Evolutionary conservation across 2,113 vertebrate species (phyloP).

Genomic region (Oncorhynchus masou): DNA sequence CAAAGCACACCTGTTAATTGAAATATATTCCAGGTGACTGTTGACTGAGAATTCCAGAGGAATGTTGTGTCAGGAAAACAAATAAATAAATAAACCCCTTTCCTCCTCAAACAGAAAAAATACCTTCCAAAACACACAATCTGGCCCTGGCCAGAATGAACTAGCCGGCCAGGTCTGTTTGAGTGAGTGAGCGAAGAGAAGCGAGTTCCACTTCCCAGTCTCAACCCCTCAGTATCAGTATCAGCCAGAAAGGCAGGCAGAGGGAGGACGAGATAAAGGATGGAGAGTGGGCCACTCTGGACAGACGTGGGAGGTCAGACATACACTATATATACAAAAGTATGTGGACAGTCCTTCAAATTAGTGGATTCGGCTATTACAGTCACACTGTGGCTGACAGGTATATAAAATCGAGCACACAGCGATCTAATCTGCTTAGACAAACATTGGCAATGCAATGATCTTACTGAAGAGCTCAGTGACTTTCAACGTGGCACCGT

Average conservation of each 20-base stretch:
- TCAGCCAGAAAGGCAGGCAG: neutral
- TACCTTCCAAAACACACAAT: constrained; percentile 14
- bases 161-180: constrained; percentile 1
- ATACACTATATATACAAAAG: neutral
- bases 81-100: constrained; percentile 5
- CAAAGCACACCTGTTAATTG: too few relatives aligned
- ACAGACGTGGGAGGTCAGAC: constrained; percentile 28
- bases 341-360: too few relatives aligned
- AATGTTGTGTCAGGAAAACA: constrained; percentile 9
- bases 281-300: neutral
- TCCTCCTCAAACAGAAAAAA: neutral
- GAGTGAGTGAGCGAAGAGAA: neutral
- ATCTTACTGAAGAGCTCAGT: too few relatives aligned
- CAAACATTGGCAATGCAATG: too few relatives aligned
- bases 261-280: constrained; percentile 6
- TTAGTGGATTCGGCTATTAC: too few relatives aligned
- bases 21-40: too few relatives aligned
- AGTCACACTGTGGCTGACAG: too few relatives aligned
- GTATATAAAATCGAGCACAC: too few relatives aligned
- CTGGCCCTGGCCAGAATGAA: constrained; percentile 19
- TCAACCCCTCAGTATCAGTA: constrained; percentile 7
- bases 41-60: neutral
- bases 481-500: too few relatives aligned
- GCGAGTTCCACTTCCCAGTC: neutral
- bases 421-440: too few relatives aligned